phyloP scores from a whole-genome alignment of 2,888 invertebrate genomes.

The Parnassius mnemosyne region DNA sequence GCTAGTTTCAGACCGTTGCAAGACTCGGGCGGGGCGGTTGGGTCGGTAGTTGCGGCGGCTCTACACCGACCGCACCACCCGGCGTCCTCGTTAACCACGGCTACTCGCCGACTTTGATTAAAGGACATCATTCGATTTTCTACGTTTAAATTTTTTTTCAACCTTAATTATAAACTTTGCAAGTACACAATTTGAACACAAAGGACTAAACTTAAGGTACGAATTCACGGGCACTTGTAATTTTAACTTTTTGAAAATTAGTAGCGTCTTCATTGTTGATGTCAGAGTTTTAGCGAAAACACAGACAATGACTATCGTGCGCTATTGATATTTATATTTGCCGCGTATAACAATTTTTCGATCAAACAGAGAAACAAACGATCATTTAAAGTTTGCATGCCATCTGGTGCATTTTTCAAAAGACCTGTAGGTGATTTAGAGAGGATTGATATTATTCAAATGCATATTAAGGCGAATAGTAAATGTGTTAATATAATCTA shows the following conservation, averaged over 20 bases:
- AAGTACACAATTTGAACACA: conserved; percentile 49
- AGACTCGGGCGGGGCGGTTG: conserved; percentile 17
- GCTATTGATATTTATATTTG: too few relatives aligned
- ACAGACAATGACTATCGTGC: too few relatives aligned
- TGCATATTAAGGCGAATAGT: too few relatives aligned
- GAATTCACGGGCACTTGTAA: conserved; percentile 25
- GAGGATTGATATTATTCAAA: too few relatives aligned
- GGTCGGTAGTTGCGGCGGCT: conserved; percentile 13
- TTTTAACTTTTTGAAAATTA: conserved; percentile 8
- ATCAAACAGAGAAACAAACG: too few relatives aligned
- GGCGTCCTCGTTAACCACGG: conserved; percentile 29
- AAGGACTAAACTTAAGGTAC: conserved; percentile 45
- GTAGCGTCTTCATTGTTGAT: neutral
- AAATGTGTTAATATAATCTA: neutral
- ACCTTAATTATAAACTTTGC: conserved; percentile 65
- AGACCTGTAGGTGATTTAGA: too few relatives aligned
- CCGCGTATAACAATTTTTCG: too few relatives aligned
- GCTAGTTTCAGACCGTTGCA: conserved; percentile 2
- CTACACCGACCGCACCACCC: conserved; percentile 10
- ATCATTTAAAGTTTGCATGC: too few relatives aligned
- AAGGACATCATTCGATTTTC: conserved; percentile 52
- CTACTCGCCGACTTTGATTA: conserved; percentile 51
- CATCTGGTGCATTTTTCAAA: too few relatives aligned
- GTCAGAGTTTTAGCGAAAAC: too few relatives aligned
- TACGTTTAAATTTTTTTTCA: conserved; percentile 48